A percentile compares a stretch with the other conserved stretches of the same genome.
Evolutionary conservation across 2,888 invertebrate species (phyloP).

Genomic region (Tholera decimalis): DNA sequence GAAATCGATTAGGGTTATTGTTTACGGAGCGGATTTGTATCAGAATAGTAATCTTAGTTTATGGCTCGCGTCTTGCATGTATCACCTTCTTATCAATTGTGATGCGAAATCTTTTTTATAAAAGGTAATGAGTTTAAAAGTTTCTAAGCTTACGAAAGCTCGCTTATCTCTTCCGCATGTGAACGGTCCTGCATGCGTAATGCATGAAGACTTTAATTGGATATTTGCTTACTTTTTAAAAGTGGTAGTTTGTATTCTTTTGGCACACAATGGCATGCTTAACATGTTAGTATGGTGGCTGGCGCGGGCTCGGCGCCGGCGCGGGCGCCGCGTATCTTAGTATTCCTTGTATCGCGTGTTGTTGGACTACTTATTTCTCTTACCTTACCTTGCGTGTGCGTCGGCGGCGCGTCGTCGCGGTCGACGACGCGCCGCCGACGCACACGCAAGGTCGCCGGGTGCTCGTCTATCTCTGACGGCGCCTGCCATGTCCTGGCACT

Average conservation of each 20-base stretch:
- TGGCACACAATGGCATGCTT: slow-evolving; percentile 79
- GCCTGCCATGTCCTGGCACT: slow-evolving; percentile 73
- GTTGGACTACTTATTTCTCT: slow-evolving; percentile 74
- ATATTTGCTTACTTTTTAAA: slow-evolving; percentile 68
- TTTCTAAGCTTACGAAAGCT: slow-evolving; percentile 21
- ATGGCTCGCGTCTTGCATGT: slow-evolving; percentile 45
- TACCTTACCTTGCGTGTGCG: slow-evolving; percentile 87
- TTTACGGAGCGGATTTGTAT: slow-evolving; percentile 83
- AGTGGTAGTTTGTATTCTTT: slow-evolving; percentile 67
- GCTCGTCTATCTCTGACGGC: slow-evolving; percentile 82
- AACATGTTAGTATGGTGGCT: slow-evolving; percentile 75
- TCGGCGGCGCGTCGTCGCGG: slow-evolving; percentile 70
- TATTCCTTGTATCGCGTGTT: slow-evolving; percentile 78
- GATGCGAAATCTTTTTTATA: slow-evolving; percentile 30
- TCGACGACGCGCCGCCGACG: slow-evolving; percentile 74
- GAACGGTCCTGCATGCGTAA: slow-evolving; percentile 32
- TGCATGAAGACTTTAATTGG: slow-evolving; percentile 66
- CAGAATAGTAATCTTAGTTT: slow-evolving; percentile 78
- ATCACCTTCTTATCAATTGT: slow-evolving; percentile 35
- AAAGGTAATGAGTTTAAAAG: slow-evolving; percentile 13
- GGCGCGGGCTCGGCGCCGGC: slow-evolving; percentile 71
- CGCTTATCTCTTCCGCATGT: slow-evolving; percentile 32
- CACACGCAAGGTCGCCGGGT: slow-evolving; percentile 87
- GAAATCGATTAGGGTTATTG: slow-evolving; percentile 80
- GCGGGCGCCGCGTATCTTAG: slow-evolving; percentile 79